These are phyloP conservation scores for Dipus sagitta DNA, from an alignment of 2,797 vertebrate genomes.

Conservation along the genomic window DNA sequence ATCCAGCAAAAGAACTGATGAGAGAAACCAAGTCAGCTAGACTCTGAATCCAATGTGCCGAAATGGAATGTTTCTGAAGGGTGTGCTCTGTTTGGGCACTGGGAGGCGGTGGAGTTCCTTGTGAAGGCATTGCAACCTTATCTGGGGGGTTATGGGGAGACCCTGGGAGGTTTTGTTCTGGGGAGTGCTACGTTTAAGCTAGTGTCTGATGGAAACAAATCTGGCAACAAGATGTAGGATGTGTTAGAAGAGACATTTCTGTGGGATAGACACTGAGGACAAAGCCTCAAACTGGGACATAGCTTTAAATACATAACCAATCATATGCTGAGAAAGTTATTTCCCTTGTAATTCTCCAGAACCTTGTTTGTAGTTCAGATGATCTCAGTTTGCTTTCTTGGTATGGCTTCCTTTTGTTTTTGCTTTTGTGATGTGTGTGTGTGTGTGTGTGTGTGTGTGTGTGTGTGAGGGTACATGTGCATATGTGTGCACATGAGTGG, in stretches of 20 bases:
- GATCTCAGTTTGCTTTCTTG: not conserved
- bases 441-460: too few species aligned
- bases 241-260: not conserved
- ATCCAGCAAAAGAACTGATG: not conserved
- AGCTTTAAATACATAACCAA: not conserved
- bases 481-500: too few species aligned
- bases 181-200: not conserved
- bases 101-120: not conserved
- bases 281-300: not conserved
- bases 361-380: not conserved
- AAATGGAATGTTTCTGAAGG: not conserved
- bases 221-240: not conserved
- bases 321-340: not conserved
- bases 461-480: too few species aligned
- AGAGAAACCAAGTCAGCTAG: slow-evolving; percentile 9
- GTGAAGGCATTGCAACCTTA: not conserved
- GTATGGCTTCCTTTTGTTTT: not conserved
- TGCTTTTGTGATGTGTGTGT: too few species aligned
- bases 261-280: not conserved
- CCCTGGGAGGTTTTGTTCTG: not conserved
- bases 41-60: not conserved
- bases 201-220: not conserved
- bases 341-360: not conserved
- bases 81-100: not conserved
- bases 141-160: not conserved